Evolutionary conservation across 2,888 invertebrate genomes (phyloP).

Genomic region (Orchesellides sinensis): DNA sequence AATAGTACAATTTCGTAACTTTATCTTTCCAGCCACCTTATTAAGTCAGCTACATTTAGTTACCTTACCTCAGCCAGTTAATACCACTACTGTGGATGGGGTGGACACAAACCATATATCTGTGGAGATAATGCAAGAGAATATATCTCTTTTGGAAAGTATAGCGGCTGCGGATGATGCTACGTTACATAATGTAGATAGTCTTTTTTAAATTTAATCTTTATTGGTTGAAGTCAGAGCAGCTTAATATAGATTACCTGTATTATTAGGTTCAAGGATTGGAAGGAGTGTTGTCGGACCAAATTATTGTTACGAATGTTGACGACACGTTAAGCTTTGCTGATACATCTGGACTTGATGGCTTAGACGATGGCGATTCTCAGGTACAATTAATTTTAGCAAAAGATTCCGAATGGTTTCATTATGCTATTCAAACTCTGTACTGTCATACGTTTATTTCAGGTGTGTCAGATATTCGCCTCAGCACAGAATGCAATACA

Average conservation of each 20-base stretch:
- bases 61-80: constrained; percentile 53
- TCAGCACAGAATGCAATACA: constrained; percentile 64
- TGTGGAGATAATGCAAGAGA: constrained; percentile 73
- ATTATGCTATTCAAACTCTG: background rate
- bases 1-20: background rate
- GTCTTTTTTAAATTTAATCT: background rate
- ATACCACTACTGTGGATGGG: constrained; percentile 55
- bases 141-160: constrained; percentile 73
- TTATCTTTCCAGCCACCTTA: constrained; percentile 59
- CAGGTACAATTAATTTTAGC: constrained; percentile 51
- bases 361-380: constrained; percentile 68
- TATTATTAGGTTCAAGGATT: constrained; percentile 72
- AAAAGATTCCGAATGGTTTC: background rate
- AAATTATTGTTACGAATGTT: constrained; percentile 72
- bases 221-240: too few species aligned
- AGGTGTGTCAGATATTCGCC: constrained; percentile 72
- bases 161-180: constrained; percentile 71
- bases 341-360: constrained; percentile 64
- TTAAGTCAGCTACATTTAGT: constrained; percentile 71
- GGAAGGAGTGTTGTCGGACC: constrained; percentile 72
- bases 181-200: constrained; percentile 63
- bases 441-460: background rate
- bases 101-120: constrained; percentile 70
- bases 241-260: constrained; percentile 11
- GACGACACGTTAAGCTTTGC: constrained; percentile 71